Conservation (phyloP, 2,797 vertebrate species). For the Dendrocincla fuliginosa region DNA sequence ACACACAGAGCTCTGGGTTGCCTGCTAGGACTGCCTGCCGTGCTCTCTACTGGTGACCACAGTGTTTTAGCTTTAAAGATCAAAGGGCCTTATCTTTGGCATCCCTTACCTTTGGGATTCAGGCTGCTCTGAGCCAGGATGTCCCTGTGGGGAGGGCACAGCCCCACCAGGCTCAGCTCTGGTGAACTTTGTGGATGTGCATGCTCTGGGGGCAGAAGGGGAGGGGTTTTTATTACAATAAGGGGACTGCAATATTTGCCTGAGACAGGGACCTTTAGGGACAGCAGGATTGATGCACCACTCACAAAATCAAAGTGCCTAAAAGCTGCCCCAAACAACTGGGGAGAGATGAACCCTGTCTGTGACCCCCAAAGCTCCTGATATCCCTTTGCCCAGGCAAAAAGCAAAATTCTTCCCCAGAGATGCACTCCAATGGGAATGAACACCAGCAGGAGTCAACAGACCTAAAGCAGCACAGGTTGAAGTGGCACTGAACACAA, state of each 20-base stretch:
- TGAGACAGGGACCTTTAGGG: not conserved
- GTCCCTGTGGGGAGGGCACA: not conserved
- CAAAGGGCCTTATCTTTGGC: not conserved
- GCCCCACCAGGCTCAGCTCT: not conserved
- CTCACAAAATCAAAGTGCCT: not conserved
- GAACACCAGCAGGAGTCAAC: not conserved
- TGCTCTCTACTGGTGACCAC: not conserved
- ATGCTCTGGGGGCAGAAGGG: not conserved
- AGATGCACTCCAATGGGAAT: not conserved
- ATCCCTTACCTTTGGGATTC: not conserved
- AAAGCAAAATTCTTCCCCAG: not conserved
- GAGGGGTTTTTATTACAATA: accelerated
- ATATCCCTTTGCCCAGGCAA: not conserved
- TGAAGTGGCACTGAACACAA: not conserved
- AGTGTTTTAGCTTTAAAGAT: not conserved
- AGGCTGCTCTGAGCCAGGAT: not conserved
- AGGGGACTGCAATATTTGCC: not conserved
- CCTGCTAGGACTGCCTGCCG: not conserved
- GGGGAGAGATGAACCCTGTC: not conserved
- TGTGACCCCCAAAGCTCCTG: not conserved
- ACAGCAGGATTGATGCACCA: not conserved
- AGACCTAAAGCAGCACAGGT: not conserved
- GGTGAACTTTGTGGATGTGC: not conserved
- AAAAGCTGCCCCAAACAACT: not conserved
- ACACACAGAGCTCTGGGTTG: not conserved